Evolutionary conservation across 2,113 vertebrate species (phyloP).

Genomic region (Phainopepla nitens): DNA sequence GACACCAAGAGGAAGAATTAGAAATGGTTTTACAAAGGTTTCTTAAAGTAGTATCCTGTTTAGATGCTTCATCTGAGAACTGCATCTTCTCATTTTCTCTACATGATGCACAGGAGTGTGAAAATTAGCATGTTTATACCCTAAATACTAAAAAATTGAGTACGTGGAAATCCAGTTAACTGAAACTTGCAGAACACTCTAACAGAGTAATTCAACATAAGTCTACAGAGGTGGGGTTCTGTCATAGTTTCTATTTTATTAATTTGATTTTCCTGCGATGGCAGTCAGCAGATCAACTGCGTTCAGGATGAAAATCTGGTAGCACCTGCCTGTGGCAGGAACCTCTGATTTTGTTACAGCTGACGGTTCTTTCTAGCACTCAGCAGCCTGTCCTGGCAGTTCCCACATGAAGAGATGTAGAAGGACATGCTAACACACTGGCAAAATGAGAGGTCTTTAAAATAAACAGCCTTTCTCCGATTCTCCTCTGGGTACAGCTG

Average conservation of each 20-base stretch:
- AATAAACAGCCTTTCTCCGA: neutral
- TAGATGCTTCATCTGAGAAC: neutral
- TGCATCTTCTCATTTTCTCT: neutral
- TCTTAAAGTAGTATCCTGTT: neutral
- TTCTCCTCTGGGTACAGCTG: neutral
- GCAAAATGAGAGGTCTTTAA: neutral
- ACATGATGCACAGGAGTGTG: accelerated
- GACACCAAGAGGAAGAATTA: neutral
- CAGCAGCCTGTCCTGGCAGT: neutral
- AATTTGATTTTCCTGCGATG: neutral
- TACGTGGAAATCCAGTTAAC: accelerated
- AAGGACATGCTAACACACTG: neutral
- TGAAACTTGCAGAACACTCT: neutral
- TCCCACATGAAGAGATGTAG: neutral
- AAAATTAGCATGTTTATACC: neutral
- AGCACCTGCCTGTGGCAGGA: accelerated
- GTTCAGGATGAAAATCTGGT: neutral
- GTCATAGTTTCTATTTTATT: neutral
- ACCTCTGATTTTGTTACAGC: neutral
- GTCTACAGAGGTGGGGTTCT: neutral
- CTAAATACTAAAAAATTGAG: neutral
- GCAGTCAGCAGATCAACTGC: neutral
- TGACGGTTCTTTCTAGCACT: neutral
- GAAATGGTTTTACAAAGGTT: neutral
- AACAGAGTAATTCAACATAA: neutral